Conservation (phyloP, 1,140 invertebrate species). For the Dufourea novaeangliae region DNA sequence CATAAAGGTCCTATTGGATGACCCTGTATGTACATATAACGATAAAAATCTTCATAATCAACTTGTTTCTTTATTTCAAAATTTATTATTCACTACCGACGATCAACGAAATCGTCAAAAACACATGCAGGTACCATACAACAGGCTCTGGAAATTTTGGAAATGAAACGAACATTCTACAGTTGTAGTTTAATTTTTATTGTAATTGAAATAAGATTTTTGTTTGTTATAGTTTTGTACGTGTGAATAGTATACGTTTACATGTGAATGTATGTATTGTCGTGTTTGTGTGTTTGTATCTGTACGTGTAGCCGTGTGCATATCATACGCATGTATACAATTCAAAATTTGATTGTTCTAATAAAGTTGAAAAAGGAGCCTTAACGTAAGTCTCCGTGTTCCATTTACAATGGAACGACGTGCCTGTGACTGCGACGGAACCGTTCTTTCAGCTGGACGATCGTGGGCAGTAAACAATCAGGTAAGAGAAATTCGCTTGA, state of each 20-base stretch:
- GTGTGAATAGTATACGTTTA: constrained; percentile 39
- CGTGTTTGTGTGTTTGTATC: constrained; percentile 24
- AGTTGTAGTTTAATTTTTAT: constrained; percentile 50
- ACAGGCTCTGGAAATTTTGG: background rate
- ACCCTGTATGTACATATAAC: no score
- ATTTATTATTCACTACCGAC: background rate
- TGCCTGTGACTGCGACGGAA: constrained; percentile 12
- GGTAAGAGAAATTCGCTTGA: no score
- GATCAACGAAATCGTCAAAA: background rate
- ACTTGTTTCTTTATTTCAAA: no score
- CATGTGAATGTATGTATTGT: constrained; percentile 39
- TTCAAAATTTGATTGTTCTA: constrained; percentile 62
- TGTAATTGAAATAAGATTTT: constrained; percentile 65
- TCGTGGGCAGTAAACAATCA: constrained; percentile 5
- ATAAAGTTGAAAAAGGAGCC: constrained; percentile 47
- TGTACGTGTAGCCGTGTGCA: constrained; percentile 39
- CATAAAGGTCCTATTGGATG: no score
- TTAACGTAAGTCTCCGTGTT: constrained; percentile 37
- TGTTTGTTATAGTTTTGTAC: constrained; percentile 48
- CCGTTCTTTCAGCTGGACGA: constrained; percentile 42
- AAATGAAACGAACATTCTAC: background rate
- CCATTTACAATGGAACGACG: constrained; percentile 38
- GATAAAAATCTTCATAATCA: no score
- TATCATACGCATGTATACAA: constrained; percentile 63
- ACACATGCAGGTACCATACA: background rate